Conservation (phyloP, 37 sponge, comb jelly and placozoan species). For the Chondrosia reniformis region DNA sequence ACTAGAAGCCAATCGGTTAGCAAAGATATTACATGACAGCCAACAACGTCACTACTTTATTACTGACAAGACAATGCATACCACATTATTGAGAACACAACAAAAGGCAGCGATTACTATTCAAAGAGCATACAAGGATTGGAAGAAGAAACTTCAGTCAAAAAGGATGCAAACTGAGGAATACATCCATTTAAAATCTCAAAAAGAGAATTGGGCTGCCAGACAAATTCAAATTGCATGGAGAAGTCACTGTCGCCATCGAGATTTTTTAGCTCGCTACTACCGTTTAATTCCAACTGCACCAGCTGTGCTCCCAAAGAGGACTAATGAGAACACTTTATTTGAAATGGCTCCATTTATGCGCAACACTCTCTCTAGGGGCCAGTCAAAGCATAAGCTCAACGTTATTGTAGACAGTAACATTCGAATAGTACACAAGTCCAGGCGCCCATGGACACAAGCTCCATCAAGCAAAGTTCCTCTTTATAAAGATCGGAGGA, state of each 20-base stretch:
- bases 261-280: not conserved
- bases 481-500: too few species aligned
- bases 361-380: not conserved
- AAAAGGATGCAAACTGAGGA: not conserved
- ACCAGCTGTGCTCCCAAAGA: conserved; percentile 13
- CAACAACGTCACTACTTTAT: conserved; percentile 36
- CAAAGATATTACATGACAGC: conserved; percentile 47
- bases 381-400: conserved; percentile 7
- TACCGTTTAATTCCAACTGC: conserved; percentile 16
- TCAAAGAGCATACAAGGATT: conserved; percentile 46
- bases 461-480: too few species aligned
- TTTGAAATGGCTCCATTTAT: not conserved
- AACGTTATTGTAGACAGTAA: not conserved
- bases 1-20: conserved; percentile 41
- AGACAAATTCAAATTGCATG: conserved; percentile 10
- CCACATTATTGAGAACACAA: conserved; percentile 31
- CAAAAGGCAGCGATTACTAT: conserved; percentile 50
- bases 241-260: conserved; percentile 1
- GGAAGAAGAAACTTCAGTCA: conserved; percentile 4
- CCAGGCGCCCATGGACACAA: too few species aligned
- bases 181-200: too few species aligned
- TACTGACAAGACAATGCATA: conserved; percentile 31
- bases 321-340: not conserved
- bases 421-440: not conserved
- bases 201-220: too few species aligned